Percentiles rank a stretch among this genome's conserved stretches.
Conservation (phyloP, 2,888 invertebrate species). For the Chirona hameri region DNA sequence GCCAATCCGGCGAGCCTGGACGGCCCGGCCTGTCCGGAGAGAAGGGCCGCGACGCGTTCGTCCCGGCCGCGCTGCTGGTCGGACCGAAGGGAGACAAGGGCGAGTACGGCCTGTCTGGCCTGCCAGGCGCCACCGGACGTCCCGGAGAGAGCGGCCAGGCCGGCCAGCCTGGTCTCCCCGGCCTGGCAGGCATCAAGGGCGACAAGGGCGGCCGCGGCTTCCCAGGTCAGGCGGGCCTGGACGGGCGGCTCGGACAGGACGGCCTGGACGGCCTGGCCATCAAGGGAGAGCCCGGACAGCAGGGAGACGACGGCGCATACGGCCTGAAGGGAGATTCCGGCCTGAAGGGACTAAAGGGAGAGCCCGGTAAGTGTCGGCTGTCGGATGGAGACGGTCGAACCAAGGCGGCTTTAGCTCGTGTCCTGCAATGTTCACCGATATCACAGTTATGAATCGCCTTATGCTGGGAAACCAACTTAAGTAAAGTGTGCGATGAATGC, state of each 20-base stretch:
- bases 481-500: too few species aligned
- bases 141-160: background rate
- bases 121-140: conserved; percentile 42
- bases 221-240: conserved; percentile 38
- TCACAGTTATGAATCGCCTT: too few species aligned
- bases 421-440: too few species aligned
- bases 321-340: conserved; percentile 48
- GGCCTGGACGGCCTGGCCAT: conserved; percentile 39
- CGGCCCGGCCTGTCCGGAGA: conserved; percentile 34
- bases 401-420: too few species aligned
- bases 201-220: conserved; percentile 40
- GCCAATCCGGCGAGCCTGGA: conserved; percentile 55
- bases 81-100: conserved; percentile 39
- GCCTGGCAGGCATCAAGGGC: conserved; percentile 39
- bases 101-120: conserved; percentile 68
- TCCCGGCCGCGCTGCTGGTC: background rate
- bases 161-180: conserved; percentile 39
- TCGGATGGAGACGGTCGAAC: too few species aligned
- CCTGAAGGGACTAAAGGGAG: background rate
- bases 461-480: too few species aligned
- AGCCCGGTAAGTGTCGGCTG: background rate
- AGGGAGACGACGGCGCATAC: background rate
- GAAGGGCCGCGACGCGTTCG: conserved; percentile 1
- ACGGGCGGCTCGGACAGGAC: conserved; percentile 12
- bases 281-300: conserved; percentile 36